Evolutionary conservation across 2,888 invertebrate genomes (phyloP), one percentile per base, ranked within the genome.

Genomic region (Carterocephalus palaemon): DNA sequence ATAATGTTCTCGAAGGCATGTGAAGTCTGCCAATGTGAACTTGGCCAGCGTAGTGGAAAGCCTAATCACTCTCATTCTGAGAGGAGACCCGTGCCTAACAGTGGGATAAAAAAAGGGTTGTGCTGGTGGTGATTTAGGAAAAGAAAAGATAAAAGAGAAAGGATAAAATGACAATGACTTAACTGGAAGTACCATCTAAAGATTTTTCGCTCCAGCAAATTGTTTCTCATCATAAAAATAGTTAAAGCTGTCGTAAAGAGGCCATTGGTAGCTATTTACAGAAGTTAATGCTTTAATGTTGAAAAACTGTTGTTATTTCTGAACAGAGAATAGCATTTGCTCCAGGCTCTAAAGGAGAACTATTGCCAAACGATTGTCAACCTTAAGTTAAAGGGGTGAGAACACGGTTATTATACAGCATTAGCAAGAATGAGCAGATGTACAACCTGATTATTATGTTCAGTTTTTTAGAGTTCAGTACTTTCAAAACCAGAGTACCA

Each of bases 371-470:
- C 28, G 13, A 8, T 29, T 29, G 15, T 29, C 15, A 29, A 29
- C 5, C 29, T 29, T 29, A 29, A 29, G n/a, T 29, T 0, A 29
- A 52, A 31, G 20, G 23, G 8, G 43, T 29, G 7, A 15, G 22
- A 46, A 24, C 41, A 33, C 15, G 29, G 9, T 46, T 23, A 29
- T 17, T 12, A 34, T 2, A 28, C 16, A 20, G n/a, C 34, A 17
- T 8, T 23, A 51, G 37, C 28, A 15, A 29, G 16, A 19, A 46
- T 39, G 45, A 52, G 70, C 77, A 80, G 76, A 77, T 79, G 81
- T 59, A 62, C 67, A 74, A 72, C 75, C 72, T 68, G 77, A 72
- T 80, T 78, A 82, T 80, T 77, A 74, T 62, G 56, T 62, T 60
- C 67, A 61, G 70, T 70, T 72, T 75, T 74, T 71, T 5, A 5